Percentiles rank a stretch among this genome's conserved stretches.
Conservation (phyloP, 2,888 invertebrate species). For the Phania funesta region DNA sequence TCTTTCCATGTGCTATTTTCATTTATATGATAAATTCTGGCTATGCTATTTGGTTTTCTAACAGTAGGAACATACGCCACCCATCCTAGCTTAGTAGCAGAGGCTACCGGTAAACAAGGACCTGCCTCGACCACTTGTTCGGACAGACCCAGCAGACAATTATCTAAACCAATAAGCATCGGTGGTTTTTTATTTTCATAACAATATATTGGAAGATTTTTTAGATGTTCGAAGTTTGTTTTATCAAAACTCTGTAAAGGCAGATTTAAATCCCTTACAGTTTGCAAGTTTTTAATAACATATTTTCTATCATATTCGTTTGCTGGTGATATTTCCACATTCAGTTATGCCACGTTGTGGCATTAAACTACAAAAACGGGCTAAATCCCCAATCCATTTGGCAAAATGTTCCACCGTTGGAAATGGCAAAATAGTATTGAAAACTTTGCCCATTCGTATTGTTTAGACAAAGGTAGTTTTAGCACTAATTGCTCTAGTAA, state of each 20-base stretch:
- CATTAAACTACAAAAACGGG: no score
- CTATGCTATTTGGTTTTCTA: not conserved
- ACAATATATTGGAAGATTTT: slow-evolving; percentile 14
- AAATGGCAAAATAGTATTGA: no score
- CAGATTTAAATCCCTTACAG: slow-evolving; percentile 7
- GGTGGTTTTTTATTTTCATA: slow-evolving; percentile 13
- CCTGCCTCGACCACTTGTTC: slow-evolving; percentile 17
- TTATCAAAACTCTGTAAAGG: slow-evolving; percentile 33
- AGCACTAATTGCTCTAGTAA: no score
- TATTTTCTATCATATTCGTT: not conserved
- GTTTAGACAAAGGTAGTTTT: no score
- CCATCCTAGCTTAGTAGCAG: slow-evolving; percentile 48
- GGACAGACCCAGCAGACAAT: slow-evolving; percentile 3
- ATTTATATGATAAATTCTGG: slow-evolving; percentile 37
- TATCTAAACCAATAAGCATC: slow-evolving; percentile 21
- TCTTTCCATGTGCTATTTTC: not conserved
- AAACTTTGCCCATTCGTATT: no score
- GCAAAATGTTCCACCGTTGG: not conserved
- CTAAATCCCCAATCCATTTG: not conserved
- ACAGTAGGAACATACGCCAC: slow-evolving; percentile 42
- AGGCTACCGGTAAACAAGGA: slow-evolving; percentile 13
- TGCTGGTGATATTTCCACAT: slow-evolving; percentile 15
- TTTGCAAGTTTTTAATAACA: slow-evolving; percentile 22
- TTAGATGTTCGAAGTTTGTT: not conserved
- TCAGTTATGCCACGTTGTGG: not conserved